These are phyloP conservation scores for Saiga tatarica DNA, from an alignment of 2,113 vertebrate genomes.

Conservation along the genomic window DNA sequence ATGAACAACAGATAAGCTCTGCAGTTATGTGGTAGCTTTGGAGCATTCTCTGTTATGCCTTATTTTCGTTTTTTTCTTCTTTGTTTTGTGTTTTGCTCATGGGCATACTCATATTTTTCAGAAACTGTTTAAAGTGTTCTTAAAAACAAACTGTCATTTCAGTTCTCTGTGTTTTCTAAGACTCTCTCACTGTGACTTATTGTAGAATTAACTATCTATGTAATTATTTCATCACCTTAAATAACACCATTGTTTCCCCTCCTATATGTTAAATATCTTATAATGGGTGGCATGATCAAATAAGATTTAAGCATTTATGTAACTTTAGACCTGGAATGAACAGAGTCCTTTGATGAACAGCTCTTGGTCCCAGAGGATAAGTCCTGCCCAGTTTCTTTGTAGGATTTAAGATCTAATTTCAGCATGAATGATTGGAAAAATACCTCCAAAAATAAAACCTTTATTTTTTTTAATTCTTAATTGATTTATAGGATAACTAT, in stretches of 20 bases:
- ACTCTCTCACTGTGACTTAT: neutral
- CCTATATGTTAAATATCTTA: neutral
- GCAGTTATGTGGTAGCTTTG: neutral
- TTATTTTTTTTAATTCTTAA: neutral
- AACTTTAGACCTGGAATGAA: neutral
- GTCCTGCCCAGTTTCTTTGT: neutral
- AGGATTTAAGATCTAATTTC: neutral
- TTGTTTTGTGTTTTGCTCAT: neutral
- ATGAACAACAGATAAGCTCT: neutral
- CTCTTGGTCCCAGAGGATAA: neutral
- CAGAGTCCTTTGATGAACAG: neutral
- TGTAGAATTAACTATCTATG: neutral
- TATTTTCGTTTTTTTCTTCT: neutral
- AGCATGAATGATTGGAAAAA: neutral
- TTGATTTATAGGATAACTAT: neutral
- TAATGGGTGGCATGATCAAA: neutral
- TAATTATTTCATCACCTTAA: neutral
- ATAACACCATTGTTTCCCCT: neutral
- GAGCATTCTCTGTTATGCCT: neutral
- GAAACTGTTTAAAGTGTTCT: neutral
- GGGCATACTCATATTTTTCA: neutral
- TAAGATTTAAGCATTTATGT: neutral
- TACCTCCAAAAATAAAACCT: neutral
- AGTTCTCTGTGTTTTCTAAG: neutral
- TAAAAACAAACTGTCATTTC: neutral